phyloP scores from a whole-genome alignment of 2,113 vertebrate species.

The Scomber japonicus region DNA sequence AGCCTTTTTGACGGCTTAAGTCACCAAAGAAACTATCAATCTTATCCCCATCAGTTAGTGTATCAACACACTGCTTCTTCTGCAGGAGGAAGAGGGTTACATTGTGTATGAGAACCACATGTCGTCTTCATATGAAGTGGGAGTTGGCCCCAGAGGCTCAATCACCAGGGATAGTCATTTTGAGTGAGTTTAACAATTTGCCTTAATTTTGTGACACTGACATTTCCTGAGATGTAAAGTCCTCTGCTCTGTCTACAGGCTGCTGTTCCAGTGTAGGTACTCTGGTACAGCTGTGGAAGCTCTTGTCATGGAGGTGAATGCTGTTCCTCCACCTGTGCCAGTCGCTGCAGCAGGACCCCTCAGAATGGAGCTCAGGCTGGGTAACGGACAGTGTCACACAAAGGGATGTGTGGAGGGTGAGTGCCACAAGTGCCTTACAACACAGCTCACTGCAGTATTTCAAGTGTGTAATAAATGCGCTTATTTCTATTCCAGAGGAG shows the following conservation, averaged over 20 bases:
- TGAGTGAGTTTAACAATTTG: constrained; percentile 71
- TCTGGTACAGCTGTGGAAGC: constrained; percentile 62
- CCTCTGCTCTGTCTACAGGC: constrained; percentile 39
- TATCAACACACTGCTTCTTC: neutral
- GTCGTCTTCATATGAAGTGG: constrained; percentile 79
- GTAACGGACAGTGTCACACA: constrained; percentile 72
- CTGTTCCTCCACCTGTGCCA: constrained; percentile 69
- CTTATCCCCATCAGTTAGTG: no score
- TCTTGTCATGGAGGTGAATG: constrained; percentile 73
- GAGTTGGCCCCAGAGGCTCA: constrained; percentile 77
- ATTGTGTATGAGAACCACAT: constrained; percentile 84
- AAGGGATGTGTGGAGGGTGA: constrained; percentile 76
- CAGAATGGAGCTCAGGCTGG: constrained; percentile 78
- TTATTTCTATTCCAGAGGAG: constrained; percentile 57
- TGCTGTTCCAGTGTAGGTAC: constrained; percentile 83
- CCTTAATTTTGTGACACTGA: neutral
- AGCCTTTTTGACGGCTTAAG: no score
- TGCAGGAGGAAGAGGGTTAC: constrained; percentile 69
- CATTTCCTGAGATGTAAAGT: neutral
- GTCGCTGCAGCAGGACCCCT: constrained; percentile 76
- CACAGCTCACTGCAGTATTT: accelerated
- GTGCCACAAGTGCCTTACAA: neutral
- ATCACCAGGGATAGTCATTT: constrained; percentile 85
- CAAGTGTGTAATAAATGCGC: neutral
- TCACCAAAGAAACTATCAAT: no score